These are phyloP conservation scores for Micromesistius poutassou DNA, from an alignment of 2,797 vertebrate species.

Conservation along the genomic window DNA sequence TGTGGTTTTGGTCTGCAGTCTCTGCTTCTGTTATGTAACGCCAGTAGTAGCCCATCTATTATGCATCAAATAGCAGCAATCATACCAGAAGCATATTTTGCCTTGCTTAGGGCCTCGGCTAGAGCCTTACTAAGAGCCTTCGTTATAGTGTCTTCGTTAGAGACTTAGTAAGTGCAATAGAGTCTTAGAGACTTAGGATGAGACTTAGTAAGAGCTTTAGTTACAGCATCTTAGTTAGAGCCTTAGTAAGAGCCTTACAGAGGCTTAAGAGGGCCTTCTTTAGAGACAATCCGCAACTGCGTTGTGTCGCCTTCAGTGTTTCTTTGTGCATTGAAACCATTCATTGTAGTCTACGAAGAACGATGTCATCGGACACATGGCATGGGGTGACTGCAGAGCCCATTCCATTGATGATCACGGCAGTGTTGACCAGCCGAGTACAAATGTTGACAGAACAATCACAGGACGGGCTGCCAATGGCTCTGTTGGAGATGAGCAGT, in stretches of 20 bases:
- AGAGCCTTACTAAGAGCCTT: not conserved
- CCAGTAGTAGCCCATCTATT: not conserved
- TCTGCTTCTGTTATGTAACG: not conserved
- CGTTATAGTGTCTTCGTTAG: not conserved
- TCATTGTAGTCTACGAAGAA: not conserved
- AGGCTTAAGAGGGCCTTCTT: not conserved
- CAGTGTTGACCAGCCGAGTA: not conserved
- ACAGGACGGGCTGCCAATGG: not conserved
- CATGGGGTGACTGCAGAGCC: too few species aligned
- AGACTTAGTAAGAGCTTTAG: not conserved
- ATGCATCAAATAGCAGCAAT: not conserved
- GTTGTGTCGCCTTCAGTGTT: not conserved
- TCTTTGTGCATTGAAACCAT: not conserved
- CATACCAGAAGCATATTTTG: not conserved
- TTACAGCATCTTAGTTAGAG: not conserved
- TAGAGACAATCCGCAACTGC: not conserved
- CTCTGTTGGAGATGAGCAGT: not conserved
- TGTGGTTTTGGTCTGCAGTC: not conserved
- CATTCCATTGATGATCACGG: too few species aligned
- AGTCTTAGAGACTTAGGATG: not conserved
- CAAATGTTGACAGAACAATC: not conserved
- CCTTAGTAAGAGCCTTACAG: not conserved
- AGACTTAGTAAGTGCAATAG: not conserved
- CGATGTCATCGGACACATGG: not conserved
- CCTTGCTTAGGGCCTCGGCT: not conserved